Evolutionary conservation across 1,140 invertebrate genomes (phyloP).

Genomic region (Druon quercuslanigerum): DNA sequence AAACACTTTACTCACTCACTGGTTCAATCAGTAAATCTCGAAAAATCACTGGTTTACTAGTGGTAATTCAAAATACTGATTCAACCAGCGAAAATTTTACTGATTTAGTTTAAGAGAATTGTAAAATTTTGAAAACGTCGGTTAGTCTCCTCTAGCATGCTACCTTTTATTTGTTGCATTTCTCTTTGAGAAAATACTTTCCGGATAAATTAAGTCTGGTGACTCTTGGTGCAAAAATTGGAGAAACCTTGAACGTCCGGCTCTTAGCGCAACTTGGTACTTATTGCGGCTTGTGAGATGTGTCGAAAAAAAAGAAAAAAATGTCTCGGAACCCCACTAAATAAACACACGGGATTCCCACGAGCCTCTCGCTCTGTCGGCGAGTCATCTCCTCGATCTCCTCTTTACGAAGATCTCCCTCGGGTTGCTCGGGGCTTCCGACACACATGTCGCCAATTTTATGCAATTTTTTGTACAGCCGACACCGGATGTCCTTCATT

Average conservation of each 20-base stretch:
- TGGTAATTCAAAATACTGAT: too few species aligned
- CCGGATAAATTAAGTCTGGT: not conserved
- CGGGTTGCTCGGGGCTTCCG: conserved; percentile 22
- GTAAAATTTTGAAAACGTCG: too few species aligned
- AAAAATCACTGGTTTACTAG: too few species aligned
- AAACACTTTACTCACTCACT: too few species aligned
- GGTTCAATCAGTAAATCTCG: too few species aligned
- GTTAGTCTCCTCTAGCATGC: too few species aligned
- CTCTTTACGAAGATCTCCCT: conserved; percentile 37
- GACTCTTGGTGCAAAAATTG: not conserved
- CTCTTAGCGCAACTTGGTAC: conserved; percentile 3
- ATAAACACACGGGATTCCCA: conserved; percentile 50
- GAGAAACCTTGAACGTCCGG: not conserved
- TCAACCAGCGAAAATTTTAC: too few species aligned
- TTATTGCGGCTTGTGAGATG: conserved; percentile 35
- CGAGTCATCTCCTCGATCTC: conserved; percentile 33
- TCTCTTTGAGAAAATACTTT: too few species aligned
- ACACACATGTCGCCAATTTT: conserved; percentile 61
- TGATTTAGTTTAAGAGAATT: too few species aligned
- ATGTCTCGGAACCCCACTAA: conserved; percentile 38
- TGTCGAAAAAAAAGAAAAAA: conserved; percentile 39
- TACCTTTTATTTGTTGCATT: too few species aligned
- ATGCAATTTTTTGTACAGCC: conserved; percentile 49
- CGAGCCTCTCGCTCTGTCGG: conserved; percentile 34
- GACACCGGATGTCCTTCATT: conserved; percentile 58